Base-by-base conservation (phyloP, 1,140 invertebrate species). In the Latrodectus geometricus region DNA sequence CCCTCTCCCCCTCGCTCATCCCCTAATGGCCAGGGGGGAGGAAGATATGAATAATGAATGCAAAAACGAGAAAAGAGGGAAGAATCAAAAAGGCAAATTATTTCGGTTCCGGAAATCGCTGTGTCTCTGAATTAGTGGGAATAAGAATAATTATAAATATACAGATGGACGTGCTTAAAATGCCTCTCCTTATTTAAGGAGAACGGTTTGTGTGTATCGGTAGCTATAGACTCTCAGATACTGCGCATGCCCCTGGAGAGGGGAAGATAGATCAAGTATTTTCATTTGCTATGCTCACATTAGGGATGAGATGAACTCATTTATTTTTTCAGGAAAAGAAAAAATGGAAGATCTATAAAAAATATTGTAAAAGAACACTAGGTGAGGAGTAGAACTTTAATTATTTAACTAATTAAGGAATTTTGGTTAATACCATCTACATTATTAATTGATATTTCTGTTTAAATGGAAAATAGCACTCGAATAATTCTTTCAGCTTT, bases 101-200 rank as follows among this genome's bases (percentile, higher is more conserved):
- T 72, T 72, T 66, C 79, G 21, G 49, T 72, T 78, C 54, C 70
- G 20, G 20, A 72, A 80, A 70, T 74, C 50, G 17, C 68, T 69
- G 12, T 69, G n/a, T 69, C 68, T 15, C 23, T 35, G 79, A 81
- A 81, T 81, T 81, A 81, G 69, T 70, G 69, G 49, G 66, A 70
- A 81, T 81, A 81, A 81, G 79, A 72, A 81, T 81, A 81, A 81
- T 81, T 81, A 81, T 81, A 81, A 70, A 81, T 56, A 81, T 66
- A 81, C 79, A 81, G 68, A 70, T 15, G 48, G 69, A 81, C n/a
- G 52, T 81, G 77, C 65, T 20, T 50, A 68, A 69, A 70, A 70
- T 69, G 35, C 21, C 21, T 54, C 49, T 70, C 79, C 68, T 81
- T 81, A 81, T 81, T 81, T 81, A 79, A 68, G 77, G 65, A 69